These are phyloP conservation scores for human (Homo sapiens) DNA, from an alignment of 2,113 vertebrate species.

Conservation along the genomic window GRCh38 chr1:164597001-164597500, in stretches of 20 bases:
- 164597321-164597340: background rate
- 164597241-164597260: background rate
- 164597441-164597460: background rate
- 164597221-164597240: background rate
- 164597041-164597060: background rate
- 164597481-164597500: background rate
- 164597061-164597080: too few relatives aligned
- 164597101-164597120: background rate
- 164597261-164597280: too few relatives aligned
- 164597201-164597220: background rate
- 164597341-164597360: background rate
- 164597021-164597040: background rate
- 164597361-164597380: background rate
- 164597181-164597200: background rate
- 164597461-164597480: background rate
- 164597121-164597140: background rate
- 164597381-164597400: background rate
- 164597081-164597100: background rate
- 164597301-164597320: background rate
- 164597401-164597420: too few relatives aligned
- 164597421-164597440: background rate
- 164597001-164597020: background rate
- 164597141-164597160: background rate
- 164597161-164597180: background rate
- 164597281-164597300: background rate